These are phyloP conservation scores for Polypedilum vanderplanki DNA, from an alignment of 1,140 invertebrate species.

Conservation along the genomic window DNA sequence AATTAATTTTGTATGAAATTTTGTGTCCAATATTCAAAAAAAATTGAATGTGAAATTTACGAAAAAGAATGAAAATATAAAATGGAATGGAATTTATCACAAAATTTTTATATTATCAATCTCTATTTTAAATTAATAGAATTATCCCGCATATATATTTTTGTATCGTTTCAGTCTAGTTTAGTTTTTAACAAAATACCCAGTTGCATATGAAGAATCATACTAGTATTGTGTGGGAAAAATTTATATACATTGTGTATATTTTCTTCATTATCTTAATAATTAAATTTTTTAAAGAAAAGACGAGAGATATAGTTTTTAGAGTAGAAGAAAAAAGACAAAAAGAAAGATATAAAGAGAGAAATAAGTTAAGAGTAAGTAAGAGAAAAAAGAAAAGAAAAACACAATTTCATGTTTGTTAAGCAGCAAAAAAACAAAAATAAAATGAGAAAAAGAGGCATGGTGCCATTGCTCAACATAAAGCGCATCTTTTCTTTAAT, in stretches of 20 bases:
- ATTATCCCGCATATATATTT: neutral
- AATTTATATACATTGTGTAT: neutral
- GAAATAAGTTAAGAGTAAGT: no score
- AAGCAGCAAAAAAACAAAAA: neutral
- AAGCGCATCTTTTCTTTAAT: no score
- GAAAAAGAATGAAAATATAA: neutral
- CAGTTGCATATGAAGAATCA: conserved; percentile 9
- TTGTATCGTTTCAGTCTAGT: neutral
- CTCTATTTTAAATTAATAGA: neutral
- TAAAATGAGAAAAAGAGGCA: neutral
- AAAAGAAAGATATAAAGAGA: neutral
- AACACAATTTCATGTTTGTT: neutral
- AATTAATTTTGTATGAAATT: conserved; percentile 14
- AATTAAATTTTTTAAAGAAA: no score
- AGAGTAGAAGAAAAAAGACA: no score
- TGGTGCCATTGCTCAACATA: no score
- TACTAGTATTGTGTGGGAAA: neutral
- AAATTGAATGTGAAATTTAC: neutral
- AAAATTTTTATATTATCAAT: neutral
- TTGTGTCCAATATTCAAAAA: conserved; percentile 29
- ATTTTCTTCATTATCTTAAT: neutral
- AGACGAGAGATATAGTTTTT: no score
- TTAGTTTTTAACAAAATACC: neutral
- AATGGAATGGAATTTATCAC: neutral
- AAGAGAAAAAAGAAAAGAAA: no score